phyloP scores from a whole-genome alignment of 2,113 vertebrate genomes.

The Rhineura floridana region DNA sequence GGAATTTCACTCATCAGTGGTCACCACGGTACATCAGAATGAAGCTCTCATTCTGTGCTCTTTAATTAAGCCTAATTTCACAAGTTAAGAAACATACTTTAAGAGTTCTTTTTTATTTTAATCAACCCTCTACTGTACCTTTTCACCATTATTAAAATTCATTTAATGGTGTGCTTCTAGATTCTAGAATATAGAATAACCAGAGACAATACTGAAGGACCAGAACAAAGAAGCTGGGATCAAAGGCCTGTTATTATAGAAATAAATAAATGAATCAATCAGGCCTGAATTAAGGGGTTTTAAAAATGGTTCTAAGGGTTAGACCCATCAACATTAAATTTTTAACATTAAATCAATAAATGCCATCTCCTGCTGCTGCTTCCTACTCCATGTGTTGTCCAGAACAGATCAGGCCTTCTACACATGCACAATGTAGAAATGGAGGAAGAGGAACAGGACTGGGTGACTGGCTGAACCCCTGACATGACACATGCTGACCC shows the following conservation, averaged over 20 bases:
- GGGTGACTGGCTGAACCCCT: too few species aligned
- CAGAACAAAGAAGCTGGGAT: constrained; percentile 2
- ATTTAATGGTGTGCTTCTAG: background rate
- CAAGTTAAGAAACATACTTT: constrained; percentile 35
- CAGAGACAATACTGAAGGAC: background rate
- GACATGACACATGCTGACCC: background rate
- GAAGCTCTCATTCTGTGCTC: background rate
- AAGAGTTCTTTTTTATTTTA: background rate
- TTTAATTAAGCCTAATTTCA: constrained; percentile 54
- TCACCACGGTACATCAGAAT: constrained; percentile 42
- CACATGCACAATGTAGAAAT: too few species aligned
- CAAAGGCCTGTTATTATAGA: background rate
- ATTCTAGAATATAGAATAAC: background rate
- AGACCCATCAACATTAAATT: background rate
- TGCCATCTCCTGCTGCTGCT: background rate
- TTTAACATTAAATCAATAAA: background rate
- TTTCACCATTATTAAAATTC: constrained; percentile 1
- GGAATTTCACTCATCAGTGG: constrained; percentile 48
- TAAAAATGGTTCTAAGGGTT: accelerated
- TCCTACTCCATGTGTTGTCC: too few species aligned
- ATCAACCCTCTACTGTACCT: constrained; percentile 23
- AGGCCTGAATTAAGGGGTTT: background rate
- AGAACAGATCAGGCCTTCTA: background rate
- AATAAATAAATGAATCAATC: background rate
- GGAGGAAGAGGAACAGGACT: too few species aligned